Conservation (phyloP, 2,797 vertebrate species). For the Okamejei kenojei region DNA sequence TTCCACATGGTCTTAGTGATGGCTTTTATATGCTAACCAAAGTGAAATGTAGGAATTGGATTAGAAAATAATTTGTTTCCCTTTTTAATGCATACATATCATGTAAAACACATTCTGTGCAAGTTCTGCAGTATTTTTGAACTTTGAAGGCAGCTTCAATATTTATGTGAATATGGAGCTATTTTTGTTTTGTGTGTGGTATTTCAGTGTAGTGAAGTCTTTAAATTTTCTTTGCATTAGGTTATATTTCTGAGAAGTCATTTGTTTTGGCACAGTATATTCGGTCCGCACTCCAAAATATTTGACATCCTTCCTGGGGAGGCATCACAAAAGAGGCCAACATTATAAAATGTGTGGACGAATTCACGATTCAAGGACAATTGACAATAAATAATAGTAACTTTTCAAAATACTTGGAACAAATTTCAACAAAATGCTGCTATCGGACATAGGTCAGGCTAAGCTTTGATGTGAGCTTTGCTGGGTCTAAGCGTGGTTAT, state of each 20-base stretch:
- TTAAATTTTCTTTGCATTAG: not conserved
- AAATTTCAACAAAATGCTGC: conserved; percentile 47
- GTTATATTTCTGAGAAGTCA: not conserved
- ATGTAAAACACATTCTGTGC: no score
- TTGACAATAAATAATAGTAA: conserved; percentile 59
- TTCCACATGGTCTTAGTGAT: no score
- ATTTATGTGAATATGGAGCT: not conserved
- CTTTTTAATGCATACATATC: no score
- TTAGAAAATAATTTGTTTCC: no score
- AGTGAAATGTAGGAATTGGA: no score
- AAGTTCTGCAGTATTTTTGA: no score
- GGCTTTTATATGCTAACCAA: no score
- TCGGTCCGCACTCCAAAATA: not conserved
- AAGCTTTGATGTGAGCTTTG: not conserved
- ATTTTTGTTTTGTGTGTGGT: not conserved
- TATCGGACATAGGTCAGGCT: not conserved
- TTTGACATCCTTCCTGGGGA: not conserved
- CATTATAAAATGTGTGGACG: not conserved
- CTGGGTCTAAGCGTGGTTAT: not conserved
- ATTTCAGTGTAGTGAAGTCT: not conserved
- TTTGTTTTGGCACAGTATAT: not conserved
- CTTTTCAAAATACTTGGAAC: conserved; percentile 52
- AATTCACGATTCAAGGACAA: conserved; percentile 38
- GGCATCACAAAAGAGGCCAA: not conserved
- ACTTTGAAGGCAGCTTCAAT: not conserved